phyloP scores from a whole-genome alignment of 2,797 vertebrate species.

The Anas capensis region DNA sequence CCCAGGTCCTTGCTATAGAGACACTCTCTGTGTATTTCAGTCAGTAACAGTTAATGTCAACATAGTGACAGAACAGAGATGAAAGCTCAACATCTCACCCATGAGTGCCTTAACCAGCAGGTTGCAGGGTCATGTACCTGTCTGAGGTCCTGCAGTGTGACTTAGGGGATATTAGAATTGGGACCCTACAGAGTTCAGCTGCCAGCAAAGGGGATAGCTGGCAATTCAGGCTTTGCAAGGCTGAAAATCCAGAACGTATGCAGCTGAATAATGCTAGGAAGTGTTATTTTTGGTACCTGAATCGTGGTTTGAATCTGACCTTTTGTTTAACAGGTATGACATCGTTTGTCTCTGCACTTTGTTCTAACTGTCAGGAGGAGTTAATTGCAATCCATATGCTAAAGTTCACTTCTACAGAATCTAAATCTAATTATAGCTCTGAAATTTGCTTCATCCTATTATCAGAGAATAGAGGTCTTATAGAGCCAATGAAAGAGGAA shows the following conservation, averaged over 20 bases:
- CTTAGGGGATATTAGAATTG: rapidly evolving
- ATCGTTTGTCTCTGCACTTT: background rate
- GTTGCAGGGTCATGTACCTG: background rate
- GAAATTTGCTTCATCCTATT: background rate
- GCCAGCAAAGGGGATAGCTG: background rate
- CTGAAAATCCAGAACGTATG: background rate
- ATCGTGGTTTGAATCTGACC: background rate
- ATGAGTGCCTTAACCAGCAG: background rate
- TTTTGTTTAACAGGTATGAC: slow-evolving; percentile 49
- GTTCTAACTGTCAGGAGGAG: slow-evolving; percentile 28
- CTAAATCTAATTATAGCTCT: slow-evolving; percentile 59
- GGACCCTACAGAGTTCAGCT: background rate
- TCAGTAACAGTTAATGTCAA: background rate
- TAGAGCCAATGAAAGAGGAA: background rate
- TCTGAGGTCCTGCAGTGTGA: background rate
- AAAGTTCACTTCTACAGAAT: slow-evolving; percentile 42
- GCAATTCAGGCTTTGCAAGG: background rate
- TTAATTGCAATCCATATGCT: slow-evolving; percentile 41
- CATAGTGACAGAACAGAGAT: rapidly evolving
- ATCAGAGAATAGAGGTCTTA: background rate
- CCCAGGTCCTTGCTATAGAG: background rate
- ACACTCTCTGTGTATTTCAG: background rate
- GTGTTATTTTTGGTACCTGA: background rate
- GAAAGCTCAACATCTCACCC: background rate
- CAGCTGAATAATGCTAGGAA: background rate